These are phyloP conservation scores for Brienomyrus brachyistius DNA, from an alignment of 2,113 vertebrate species.

Conservation along the genomic window DNA sequence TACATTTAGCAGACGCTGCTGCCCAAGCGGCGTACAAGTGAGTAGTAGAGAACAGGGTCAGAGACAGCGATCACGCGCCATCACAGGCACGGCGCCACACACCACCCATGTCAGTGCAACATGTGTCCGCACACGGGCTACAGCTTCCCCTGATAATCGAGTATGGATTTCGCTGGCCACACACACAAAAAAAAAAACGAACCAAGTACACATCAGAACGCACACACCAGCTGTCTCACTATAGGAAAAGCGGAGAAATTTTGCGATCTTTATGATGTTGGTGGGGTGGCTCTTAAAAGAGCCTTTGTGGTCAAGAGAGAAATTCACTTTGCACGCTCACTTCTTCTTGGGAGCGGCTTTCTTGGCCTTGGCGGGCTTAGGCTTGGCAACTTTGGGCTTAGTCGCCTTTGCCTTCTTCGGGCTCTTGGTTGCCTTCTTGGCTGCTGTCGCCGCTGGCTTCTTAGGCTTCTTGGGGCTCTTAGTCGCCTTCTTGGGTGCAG, in stretches of 20 bases:
- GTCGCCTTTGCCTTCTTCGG: not conserved
- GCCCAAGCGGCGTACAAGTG: not conserved
- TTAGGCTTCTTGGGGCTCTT: slow-evolving; percentile 10
- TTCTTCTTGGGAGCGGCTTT: not conserved
- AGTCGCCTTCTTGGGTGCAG: not conserved
- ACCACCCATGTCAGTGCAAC: not conserved
- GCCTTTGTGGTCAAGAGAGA: not conserved
- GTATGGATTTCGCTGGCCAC: not conserved
- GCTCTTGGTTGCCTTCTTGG: not conserved
- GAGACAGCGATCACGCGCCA: not conserved
- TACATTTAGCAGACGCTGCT: not conserved
- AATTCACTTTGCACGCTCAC: not conserved
- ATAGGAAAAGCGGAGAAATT: not conserved
- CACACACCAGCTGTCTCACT: not conserved
- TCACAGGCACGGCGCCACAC: not conserved
- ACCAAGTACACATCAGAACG: not conserved
- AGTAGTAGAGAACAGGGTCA: not conserved
- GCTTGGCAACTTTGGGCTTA: not conserved
- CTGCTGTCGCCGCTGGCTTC: not conserved
- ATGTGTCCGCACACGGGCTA: not conserved
- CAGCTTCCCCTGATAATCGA: not conserved
- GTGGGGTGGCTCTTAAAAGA: slow-evolving; percentile 7
- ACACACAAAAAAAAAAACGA: not conserved
- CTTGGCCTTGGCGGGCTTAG: not conserved
- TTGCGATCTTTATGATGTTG: not conserved